A percentile compares a stretch with the other conserved stretches of the same genome.
Evolutionary conservation across 2,113 vertebrate species (phyloP).

Genomic region (Lethenteron reissneri): DNA sequence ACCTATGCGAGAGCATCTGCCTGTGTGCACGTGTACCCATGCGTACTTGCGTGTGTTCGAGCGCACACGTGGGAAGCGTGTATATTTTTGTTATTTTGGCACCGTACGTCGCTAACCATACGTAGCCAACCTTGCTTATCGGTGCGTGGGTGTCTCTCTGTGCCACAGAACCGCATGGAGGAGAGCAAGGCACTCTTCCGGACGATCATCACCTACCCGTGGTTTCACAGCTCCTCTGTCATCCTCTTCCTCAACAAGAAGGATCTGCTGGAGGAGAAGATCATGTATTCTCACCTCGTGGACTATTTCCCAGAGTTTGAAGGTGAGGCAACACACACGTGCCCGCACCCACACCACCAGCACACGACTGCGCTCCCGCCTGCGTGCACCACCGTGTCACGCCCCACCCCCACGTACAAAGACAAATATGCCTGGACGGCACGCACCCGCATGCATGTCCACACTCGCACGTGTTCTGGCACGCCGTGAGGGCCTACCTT

Average conservation of each 20-base stretch:
- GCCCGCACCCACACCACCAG: too few relatives aligned
- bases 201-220: slow-evolving; percentile 37
- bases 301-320: slow-evolving; percentile 43
- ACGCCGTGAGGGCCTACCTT: not conserved
- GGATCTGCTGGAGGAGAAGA: slow-evolving; percentile 56
- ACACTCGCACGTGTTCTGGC: too few relatives aligned
- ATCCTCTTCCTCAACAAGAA: slow-evolving; percentile 72
- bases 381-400: too few relatives aligned
- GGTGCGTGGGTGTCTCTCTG: not conserved
- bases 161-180: slow-evolving; percentile 38
- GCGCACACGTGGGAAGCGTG: not conserved
- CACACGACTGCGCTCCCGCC: too few relatives aligned
- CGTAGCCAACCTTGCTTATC: not conserved
- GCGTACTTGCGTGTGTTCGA: not conserved
- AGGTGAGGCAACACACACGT: slow-evolving; percentile 23
- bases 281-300: slow-evolving; percentile 34
- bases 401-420: too few relatives aligned
- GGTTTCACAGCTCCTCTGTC: slow-evolving; percentile 49
- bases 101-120: not conserved
- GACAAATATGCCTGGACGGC: too few relatives aligned
- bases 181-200: slow-evolving; percentile 62
- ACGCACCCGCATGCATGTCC: too few relatives aligned
- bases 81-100: not conserved
- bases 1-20: not conserved
- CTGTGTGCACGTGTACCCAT: not conserved